Conservation (phyloP, 2,113 vertebrate species). For the Lagopus leucura region DNA sequence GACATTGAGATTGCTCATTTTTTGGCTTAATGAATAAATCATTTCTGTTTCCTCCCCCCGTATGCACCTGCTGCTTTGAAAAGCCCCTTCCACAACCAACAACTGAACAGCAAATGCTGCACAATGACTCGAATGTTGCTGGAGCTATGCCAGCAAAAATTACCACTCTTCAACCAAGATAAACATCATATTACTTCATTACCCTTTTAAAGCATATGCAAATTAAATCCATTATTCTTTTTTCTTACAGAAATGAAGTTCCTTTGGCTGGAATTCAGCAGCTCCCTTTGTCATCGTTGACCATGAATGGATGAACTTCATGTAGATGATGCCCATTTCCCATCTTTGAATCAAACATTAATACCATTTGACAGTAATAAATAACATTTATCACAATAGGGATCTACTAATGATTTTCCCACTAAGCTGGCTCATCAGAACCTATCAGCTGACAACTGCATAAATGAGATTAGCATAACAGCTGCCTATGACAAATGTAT, state of each 20-base stretch:
- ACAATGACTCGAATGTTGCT: slow-evolving; percentile 83
- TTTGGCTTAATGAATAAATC: slow-evolving; percentile 92
- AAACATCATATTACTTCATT: slow-evolving; percentile 99
- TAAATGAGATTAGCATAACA: slow-evolving; percentile 94
- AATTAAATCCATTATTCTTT: slow-evolving; percentile 93
- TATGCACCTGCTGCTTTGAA: slow-evolving; percentile 85
- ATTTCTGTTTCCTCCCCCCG: slow-evolving; percentile 73
- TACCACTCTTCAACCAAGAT: slow-evolving; percentile 96
- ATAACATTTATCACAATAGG: slow-evolving; percentile 98
- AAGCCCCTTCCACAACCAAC: slow-evolving; percentile 79
- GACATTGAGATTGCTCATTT: slow-evolving; percentile 80
- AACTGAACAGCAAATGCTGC: slow-evolving; percentile 83
- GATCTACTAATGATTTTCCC: slow-evolving; percentile 95
- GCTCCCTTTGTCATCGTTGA: slow-evolving; percentile 87
- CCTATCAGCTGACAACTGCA: slow-evolving; percentile 92
- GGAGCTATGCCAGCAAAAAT: slow-evolving; percentile 89
- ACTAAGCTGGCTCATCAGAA: slow-evolving; percentile 89
- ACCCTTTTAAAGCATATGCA: slow-evolving; percentile 98
- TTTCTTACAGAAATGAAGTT: slow-evolving; percentile 88
- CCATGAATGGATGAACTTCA: slow-evolving; percentile 84
- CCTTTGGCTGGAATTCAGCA: slow-evolving; percentile 86
- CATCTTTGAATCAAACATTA: slow-evolving; percentile 95
- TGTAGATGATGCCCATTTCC: slow-evolving; percentile 86
- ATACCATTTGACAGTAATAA: slow-evolving; percentile 97
- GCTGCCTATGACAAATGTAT: slow-evolving; percentile 95